Percentiles rank a stretch among this genome's conserved stretches.
Evolutionary conservation across 1,140 invertebrate species (phyloP).

Genomic region (Lycorma delicatula): DNA sequence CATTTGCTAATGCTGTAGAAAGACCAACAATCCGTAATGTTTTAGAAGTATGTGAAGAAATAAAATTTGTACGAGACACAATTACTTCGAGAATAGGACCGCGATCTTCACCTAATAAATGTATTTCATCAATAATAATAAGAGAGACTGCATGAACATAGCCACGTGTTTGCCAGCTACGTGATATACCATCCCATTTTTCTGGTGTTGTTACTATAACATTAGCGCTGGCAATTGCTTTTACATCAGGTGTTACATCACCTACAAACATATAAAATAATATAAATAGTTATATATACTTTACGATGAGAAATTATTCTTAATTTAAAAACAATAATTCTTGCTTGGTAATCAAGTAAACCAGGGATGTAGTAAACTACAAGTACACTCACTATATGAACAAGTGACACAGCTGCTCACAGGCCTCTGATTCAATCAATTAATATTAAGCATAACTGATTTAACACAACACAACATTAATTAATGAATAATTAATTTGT

Average conservation of each 20-base stretch:
- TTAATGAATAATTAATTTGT: too few species aligned
- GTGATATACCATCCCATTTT: conserved; percentile 98
- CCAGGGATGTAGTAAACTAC: too few species aligned
- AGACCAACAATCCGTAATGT: conserved; percentile 84
- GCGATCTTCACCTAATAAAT: conserved; percentile 88
- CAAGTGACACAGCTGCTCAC: too few species aligned
- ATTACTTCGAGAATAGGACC: conserved; percentile 80
- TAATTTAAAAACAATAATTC: too few species aligned
- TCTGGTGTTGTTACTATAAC: conserved; percentile 98
- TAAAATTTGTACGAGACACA: conserved; percentile 81
- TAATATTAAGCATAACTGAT: too few species aligned
- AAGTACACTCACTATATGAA: too few species aligned
- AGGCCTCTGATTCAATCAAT: too few species aligned
- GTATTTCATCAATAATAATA: conserved; percentile 98
- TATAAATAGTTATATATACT: too few species aligned
- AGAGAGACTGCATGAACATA: conserved; percentile 90
- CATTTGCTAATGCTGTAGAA: conserved; percentile 96
- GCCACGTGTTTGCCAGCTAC: conserved; percentile 92
- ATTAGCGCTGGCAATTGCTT: conserved; percentile 71
- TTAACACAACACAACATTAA: too few species aligned
- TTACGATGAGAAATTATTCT: too few species aligned
- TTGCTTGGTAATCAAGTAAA: too few species aligned
- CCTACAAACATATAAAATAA: too few species aligned
- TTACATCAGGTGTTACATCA: conserved; percentile 89
- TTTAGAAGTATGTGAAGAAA: conserved; percentile 72